Evolutionary conservation across 2,113 vertebrate genomes (phyloP), one percentile per base, ranked within the genome.

Genomic region (Recurvirostra avosetta): DNA sequence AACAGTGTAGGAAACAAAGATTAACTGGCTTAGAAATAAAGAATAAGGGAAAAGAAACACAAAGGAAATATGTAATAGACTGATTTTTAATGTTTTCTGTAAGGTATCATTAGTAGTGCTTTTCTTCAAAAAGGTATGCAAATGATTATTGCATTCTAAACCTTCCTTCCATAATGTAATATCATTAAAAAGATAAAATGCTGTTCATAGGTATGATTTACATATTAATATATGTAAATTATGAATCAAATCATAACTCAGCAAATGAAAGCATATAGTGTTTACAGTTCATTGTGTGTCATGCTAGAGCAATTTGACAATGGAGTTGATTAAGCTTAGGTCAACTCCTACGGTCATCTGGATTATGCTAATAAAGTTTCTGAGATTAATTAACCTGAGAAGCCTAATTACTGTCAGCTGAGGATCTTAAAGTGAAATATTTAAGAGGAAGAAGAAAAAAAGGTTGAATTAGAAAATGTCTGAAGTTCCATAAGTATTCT

Each of bases 151-250:
- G n/a, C 41, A 59, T 68, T 73, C 50, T 76, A 90, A 83, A 59
- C 38, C 43, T 76, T 15, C 18, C 3, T 90, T 66, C 62, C 38
- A 30, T 72, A 90, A 84, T 36, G 14, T 43, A 77, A 40, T 74
- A 40, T 30, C 63, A 84, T 78, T 70, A 82, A 55, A 87, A 93
- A 86, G 67, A 95, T 68, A 78, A 82, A 94, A 77, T 82, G 25
- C 38, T 91, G 25, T 65, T 96, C 67, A 72, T 50, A 90, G 20
- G 40, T 89, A 29, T 83, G 40, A 88, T 92, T 96, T 95, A 55
- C 90, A 93, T 94, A 89, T 67, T 93, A 86, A 95, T 94, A 50
- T 9, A 67, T 77, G 23, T 32, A 92, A 93, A 89, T 88, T 56
- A 56, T 80, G 16, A 94, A 88, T 74, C 12, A 75, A 81, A 47